Conservation (phyloP, 2,888 invertebrate genomes). For the Synergus japonicus region DNA sequence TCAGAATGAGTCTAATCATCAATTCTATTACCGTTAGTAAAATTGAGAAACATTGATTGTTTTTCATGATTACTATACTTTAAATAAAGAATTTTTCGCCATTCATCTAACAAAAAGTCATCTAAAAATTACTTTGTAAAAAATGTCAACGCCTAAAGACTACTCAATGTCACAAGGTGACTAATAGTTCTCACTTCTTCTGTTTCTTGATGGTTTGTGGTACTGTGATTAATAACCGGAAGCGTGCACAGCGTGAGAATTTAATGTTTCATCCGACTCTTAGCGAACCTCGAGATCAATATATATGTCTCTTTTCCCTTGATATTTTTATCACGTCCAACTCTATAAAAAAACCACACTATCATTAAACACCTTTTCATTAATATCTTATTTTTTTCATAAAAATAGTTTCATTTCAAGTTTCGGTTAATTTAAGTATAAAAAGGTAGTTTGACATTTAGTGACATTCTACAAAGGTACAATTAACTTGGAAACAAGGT, state of each 20-base stretch:
- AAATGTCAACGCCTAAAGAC: too few species aligned
- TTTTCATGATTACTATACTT: not conserved
- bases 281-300: not conserved
- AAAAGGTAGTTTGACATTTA: not conserved
- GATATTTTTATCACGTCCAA: not conserved
- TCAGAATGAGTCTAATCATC: not conserved
- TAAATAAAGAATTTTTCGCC: not conserved
- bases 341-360: not conserved
- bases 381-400: not conserved
- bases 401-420: not conserved
- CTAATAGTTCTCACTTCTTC: not conserved
- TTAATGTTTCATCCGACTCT: slow-evolving; percentile 1
- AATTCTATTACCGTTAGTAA: not conserved
- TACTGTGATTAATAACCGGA: slow-evolving; percentile 7
- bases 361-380: not conserved
- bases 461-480: too few species aligned
- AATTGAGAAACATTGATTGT: not conserved
- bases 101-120: not conserved
- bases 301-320: not conserved
- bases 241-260: not conserved
- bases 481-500: not conserved
- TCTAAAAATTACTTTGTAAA: not conserved
- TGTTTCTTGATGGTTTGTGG: not conserved
- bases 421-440: not conserved
- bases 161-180: not conserved